A percentile compares a stretch with the other conserved stretches of the same genome.
These are phyloP conservation scores for Pseudomugil gertrudae DNA, from an alignment of 2,797 vertebrate genomes.

Conservation along the genomic window DNA sequence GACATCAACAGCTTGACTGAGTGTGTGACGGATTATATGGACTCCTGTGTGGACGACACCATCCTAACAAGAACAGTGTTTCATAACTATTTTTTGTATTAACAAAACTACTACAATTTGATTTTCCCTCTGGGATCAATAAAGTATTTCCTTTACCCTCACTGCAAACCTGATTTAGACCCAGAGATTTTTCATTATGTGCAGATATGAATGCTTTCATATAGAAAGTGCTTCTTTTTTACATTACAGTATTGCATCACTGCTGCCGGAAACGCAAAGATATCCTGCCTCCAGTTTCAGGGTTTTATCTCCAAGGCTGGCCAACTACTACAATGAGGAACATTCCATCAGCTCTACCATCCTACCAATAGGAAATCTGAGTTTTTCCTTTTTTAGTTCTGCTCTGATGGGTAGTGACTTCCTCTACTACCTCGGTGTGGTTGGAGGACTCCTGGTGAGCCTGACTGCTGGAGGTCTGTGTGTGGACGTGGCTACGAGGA, in stretches of 20 bases:
- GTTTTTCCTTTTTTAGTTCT: neutral
- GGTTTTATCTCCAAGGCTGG: neutral
- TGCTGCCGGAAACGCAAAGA: neutral
- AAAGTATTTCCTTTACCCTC: no score
- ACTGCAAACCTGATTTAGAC: no score
- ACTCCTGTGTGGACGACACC: no score
- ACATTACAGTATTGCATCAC: neutral
- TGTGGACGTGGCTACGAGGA: slow-evolving; percentile 36
- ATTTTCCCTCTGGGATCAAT: no score
- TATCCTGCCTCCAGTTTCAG: neutral
- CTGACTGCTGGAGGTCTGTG: slow-evolving; percentile 31
- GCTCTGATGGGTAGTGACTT: slow-evolving; percentile 21
- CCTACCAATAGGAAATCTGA: slow-evolving; percentile 33
- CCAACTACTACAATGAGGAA: slow-evolving; percentile 18
- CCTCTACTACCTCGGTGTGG: slow-evolving; percentile 20
- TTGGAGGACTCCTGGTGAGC: slow-evolving; percentile 48
- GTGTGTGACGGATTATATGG: no score
- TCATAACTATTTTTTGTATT: no score
- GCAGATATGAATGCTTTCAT: neutral
- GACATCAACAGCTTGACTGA: no score
- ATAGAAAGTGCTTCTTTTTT: neutral
- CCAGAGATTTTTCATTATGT: neutral
- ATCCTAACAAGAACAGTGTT: no score
- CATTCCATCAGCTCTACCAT: slow-evolving; percentile 14
- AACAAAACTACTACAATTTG: no score